phyloP scores from a whole-genome alignment of 2,888 invertebrate genomes.

The Ariolimax columbianus region DNA sequence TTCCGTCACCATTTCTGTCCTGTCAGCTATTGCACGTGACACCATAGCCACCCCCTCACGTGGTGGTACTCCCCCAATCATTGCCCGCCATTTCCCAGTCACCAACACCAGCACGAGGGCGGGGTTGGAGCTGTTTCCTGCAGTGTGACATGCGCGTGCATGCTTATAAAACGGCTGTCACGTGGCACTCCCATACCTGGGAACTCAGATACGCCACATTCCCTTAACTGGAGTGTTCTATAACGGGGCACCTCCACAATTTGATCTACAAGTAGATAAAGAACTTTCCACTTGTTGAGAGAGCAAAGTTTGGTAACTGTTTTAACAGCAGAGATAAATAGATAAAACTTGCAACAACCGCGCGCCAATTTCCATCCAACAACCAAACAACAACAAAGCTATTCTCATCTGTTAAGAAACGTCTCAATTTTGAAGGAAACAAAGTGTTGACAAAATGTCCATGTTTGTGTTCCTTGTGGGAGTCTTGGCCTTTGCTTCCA shows the following conservation, averaged over 20 bases:
- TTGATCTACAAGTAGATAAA: not conserved
- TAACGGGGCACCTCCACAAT: not conserved
- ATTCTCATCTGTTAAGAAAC: not conserved
- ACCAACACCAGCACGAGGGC: not conserved
- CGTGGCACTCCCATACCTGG: not conserved
- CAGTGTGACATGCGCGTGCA: not conserved
- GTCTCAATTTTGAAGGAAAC: not conserved
- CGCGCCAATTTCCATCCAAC: not conserved
- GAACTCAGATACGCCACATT: not conserved
- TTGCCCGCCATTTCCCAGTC: not conserved
- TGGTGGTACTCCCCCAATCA: not conserved
- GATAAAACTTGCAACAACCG: not conserved
- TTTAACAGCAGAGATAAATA: not conserved
- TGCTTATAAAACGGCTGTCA: not conserved
- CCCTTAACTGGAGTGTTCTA: not conserved
- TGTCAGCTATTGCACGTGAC: not conserved
- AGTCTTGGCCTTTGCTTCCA: not conserved
- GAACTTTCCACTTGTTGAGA: not conserved
- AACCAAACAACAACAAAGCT: not conserved
- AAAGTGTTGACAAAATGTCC: not conserved
- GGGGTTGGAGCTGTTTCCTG: not conserved
- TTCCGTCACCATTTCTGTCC: too few relatives aligned
- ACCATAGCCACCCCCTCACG: not conserved
- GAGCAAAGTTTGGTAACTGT: not conserved
- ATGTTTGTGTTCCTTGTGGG: not conserved